Evolutionary conservation across 2,888 invertebrate species (phyloP).

Genomic region (Ganaspis brasiliensis): DNA sequence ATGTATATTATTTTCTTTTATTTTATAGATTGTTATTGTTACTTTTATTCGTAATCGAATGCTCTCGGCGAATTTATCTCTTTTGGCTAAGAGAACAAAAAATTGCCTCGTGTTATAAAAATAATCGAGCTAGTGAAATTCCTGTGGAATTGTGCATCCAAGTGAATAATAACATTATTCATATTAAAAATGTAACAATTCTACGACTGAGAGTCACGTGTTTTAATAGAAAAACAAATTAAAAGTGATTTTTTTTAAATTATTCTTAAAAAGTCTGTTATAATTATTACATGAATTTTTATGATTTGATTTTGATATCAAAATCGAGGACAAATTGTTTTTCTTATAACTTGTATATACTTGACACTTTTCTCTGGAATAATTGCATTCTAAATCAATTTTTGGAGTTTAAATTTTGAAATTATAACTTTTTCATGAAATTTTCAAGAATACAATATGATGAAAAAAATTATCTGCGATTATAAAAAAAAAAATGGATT

Average conservation of each 20-base stretch:
- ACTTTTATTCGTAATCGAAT: constrained; percentile 17
- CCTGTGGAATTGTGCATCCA: neutral
- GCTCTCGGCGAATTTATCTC: neutral
- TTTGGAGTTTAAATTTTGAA: too few species aligned
- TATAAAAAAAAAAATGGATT: constrained; percentile 32
- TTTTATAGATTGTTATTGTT: constrained; percentile 2
- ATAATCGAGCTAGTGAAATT: constrained; percentile 1
- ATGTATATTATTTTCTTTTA: constrained; percentile 3
- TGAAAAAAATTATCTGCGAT: constrained; percentile 21
- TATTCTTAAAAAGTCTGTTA: too few species aligned
- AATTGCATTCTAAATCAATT: too few species aligned
- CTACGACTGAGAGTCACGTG: neutral
- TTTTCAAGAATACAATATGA: neutral
- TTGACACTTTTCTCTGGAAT: too few species aligned
- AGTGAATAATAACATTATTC: constrained; percentile 21
- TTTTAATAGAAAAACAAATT: neutral
- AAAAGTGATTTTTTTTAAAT: neutral
- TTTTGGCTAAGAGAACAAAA: constrained; percentile 17
- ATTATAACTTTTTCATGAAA: neutral
- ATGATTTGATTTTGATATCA: neutral
- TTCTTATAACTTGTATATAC: too few species aligned
- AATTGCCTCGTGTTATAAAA: neutral
- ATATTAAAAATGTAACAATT: neutral
- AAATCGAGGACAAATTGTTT: neutral
- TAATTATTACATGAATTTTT: too few species aligned